Evolutionary conservation across 2,113 vertebrate genomes (phyloP), one percentile per base, ranked within the genome.

Genomic region (Lepus europaeus): DNA sequence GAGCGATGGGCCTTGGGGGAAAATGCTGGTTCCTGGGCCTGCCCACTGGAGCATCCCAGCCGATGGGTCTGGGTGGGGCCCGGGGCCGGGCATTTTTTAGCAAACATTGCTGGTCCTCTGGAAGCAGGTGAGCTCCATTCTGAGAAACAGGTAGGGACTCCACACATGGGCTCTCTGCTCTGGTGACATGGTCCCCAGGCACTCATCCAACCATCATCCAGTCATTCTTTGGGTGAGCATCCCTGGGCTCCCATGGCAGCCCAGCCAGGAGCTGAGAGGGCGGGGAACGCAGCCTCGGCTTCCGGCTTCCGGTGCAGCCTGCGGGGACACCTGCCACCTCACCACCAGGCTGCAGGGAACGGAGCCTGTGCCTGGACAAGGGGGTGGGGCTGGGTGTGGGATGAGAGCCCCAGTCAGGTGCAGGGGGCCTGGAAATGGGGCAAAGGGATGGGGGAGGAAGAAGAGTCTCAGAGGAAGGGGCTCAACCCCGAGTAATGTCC

Each of bases 211-310:
- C 66, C 61, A 51, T 61, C 51, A 51, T 23, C 20, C 45, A 69
- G 33, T 69, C 72, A 69, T 8, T 17, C 56, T 45, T 7, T 45
- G 45, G 56, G 56, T 59, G 56, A 59, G 56, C 56, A 17, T 59
- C 17, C 14, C 56, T 59, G 17, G 17, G 56, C 56, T 59, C 56
- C 56, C 17, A 17, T 17, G 2, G 56, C 45, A 45, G 45, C 45
- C 45, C 45, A 45, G 0, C 49, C 61, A 4, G 19, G 31, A 45
- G 63, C 12, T 25, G 14, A 77, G 68, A 88, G 49, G 39, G 19
- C 0, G 0, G 12, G 20, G 10, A 29, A 39, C 1, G 0, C 45
- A 27, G 39, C 25, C 20, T n/a, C 3, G 1, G 0, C 0, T 33
- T 51, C 27, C 74, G 49, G 33, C 19, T 3, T 72, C 82, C 64